Percentiles rank a stretch among this genome's conserved stretches.
phyloP scores from a whole-genome alignment of 2,113 vertebrate species.

The Synchiropus splendidus region DNA sequence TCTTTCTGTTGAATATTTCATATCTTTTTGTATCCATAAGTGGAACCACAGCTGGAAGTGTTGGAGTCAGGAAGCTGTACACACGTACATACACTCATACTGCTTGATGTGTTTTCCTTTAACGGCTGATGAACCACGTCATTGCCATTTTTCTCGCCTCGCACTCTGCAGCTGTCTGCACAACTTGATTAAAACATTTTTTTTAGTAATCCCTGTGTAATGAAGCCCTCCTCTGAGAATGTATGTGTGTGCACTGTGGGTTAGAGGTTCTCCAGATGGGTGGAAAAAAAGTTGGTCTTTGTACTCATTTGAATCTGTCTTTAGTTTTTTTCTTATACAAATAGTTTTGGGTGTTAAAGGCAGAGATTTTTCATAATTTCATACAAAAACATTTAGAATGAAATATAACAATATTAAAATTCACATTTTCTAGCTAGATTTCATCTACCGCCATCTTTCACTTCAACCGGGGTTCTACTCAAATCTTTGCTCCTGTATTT shows the following conservation, averaged over 20 bases:
- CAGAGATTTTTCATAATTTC: too few relatives aligned
- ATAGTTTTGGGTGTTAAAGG: too few relatives aligned
- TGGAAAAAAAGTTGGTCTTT: background rate
- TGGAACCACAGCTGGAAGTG: slow-evolving; percentile 53
- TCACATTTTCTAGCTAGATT: too few relatives aligned
- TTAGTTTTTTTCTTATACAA: too few relatives aligned
- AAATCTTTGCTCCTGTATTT: too few relatives aligned
- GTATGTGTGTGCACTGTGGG: slow-evolving; percentile 19
- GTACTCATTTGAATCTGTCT: too few relatives aligned
- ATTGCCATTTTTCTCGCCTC: slow-evolving; percentile 61
- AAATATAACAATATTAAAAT: too few relatives aligned
- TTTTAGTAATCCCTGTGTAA: slow-evolving; percentile 66
- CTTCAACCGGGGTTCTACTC: too few relatives aligned
- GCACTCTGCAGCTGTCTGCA: slow-evolving; percentile 61
- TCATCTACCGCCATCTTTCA: too few relatives aligned
- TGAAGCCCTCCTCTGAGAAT: slow-evolving; percentile 61
- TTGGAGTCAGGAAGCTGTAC: slow-evolving; percentile 41
- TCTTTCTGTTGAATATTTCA: too few relatives aligned
- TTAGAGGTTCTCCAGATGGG: slow-evolving; percentile 49
- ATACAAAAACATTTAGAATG: too few relatives aligned
- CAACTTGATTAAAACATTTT: slow-evolving; percentile 67
- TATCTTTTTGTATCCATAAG: slow-evolving; percentile 31
- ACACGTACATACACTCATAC: slow-evolving; percentile 13
- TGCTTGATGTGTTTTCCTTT: slow-evolving; percentile 56
- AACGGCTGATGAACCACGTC: slow-evolving; percentile 59